Evolutionary conservation across 2,888 invertebrate genomes (phyloP), one percentile per base, ranked within the genome.

Genomic region (Ethmia dodecea): DNA sequence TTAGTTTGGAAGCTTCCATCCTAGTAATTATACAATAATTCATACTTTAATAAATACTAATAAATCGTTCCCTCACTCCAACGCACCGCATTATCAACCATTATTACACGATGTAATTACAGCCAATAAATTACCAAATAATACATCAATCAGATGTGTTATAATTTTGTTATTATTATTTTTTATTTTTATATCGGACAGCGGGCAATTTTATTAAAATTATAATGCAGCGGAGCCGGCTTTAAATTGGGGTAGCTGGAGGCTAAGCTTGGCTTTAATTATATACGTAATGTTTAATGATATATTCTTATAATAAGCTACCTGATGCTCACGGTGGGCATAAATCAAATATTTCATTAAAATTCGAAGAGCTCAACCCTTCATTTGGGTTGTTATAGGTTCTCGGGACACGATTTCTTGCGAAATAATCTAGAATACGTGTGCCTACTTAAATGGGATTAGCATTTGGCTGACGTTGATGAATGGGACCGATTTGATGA

Each of bases 261-360:
- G 83, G 84, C 84, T 68, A 77, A 75, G 62, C 64, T 63, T 59
- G 67, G 49, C 62, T 78, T 80, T 86, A 86, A 86, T 86, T 86
- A 86, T 84, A 84, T 79, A 81, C 58, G 83, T 84, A 84, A 86
- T 84, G 73, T 67, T 79, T 86, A 86, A 86, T 86, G 79, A 84
- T 84, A 84, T 79, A 81, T 78, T 75, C 78, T 73, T 75, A 78
- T 86, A 83, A 84, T 86, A 86, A 84, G 86, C 84, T 86, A 86
- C 84, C 84, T 81, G 80, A 81, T 76, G 71, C 75, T 67, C 63
- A 57, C 55, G 70, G 60, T 53, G 71, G 66, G 72, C 70, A 86
- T 86, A 86, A 86, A 86, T 86, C 84, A 86, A 83, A 83, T 79
- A 81, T 83, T 86, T 84, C 84, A 86, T 86, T 86, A 86, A 83